These are phyloP conservation scores for Epirrita christyi DNA, from an alignment of 2,888 invertebrate species.

Conservation along the genomic window DNA sequence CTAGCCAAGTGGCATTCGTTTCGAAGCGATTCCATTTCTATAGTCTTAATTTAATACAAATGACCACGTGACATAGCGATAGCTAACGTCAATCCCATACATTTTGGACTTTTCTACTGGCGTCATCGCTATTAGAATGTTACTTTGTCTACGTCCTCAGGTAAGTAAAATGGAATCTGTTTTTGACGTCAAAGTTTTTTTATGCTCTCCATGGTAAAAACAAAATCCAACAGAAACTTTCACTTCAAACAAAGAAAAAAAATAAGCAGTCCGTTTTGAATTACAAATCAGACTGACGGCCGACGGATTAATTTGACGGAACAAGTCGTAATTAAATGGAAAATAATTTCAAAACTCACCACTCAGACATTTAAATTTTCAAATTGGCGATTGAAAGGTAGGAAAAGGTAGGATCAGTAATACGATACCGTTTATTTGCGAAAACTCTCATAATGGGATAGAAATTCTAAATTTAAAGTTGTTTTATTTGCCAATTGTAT, in stretches of 20 bases:
- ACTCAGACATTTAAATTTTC: conserved; percentile 59
- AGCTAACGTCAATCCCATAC: too few species aligned
- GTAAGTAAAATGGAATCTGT: background rate
- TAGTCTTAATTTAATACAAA: too few species aligned
- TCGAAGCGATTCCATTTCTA: too few species aligned
- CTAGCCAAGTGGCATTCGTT: too few species aligned
- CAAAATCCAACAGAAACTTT: conserved; percentile 28
- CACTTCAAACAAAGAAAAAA: conserved; percentile 31
- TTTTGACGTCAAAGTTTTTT: background rate
- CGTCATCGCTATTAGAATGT: too few species aligned
- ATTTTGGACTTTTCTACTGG: too few species aligned
- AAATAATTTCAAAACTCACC: conserved; percentile 54
- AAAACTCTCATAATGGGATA: background rate
- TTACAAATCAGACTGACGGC: conserved; percentile 64
- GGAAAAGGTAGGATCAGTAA: background rate
- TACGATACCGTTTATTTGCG: conserved; percentile 12
- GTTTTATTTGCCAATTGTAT: background rate
- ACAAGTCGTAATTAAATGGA: conserved; percentile 69
- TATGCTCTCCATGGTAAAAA: background rate
- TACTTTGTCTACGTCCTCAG: too few species aligned
- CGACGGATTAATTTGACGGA: conserved; percentile 67
- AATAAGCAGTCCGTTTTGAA: conserved; percentile 60
- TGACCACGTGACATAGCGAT: too few species aligned
- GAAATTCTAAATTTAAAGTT: background rate
- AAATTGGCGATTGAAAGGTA: conserved; percentile 29